phyloP scores from a whole-genome alignment of 1,140 invertebrate genomes.

The Mamestra configurata region DNA sequence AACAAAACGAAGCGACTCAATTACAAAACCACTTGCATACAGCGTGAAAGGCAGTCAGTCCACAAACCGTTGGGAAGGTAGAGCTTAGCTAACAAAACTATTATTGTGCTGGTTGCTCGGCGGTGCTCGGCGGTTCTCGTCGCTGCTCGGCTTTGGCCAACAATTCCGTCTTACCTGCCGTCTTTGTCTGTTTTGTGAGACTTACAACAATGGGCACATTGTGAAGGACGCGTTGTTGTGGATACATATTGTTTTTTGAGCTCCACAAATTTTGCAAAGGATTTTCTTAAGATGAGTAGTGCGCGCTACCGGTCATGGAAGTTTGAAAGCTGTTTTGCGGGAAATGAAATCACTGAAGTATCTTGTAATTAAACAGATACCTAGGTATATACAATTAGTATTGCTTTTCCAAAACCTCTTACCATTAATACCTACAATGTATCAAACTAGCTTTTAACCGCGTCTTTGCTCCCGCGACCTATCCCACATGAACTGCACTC shows the following conservation, averaged over 20 bases:
- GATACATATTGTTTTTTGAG: slow-evolving; percentile 37
- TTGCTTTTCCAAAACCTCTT: no score
- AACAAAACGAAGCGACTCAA: slow-evolving; percentile 40
- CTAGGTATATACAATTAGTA: no score
- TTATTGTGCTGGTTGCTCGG: slow-evolving; percentile 36
- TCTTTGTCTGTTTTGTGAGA: slow-evolving; percentile 41
- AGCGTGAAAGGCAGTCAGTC: slow-evolving; percentile 7
- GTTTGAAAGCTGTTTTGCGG: not conserved
- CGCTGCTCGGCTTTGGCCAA: slow-evolving; percentile 39
- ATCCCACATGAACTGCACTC: no score
- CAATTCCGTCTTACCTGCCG: slow-evolving; percentile 37
- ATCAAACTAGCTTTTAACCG: no score
- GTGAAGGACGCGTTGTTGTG: slow-evolving; percentile 18
- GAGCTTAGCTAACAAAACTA: slow-evolving; percentile 43
- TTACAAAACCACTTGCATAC: not conserved
- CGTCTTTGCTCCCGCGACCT: no score
- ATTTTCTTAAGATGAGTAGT: not conserved
- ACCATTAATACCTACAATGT: no score
- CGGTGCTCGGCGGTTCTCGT: no score
- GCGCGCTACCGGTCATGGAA: not conserved
- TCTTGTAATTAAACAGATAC: no score
- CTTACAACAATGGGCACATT: slow-evolving; percentile 39
- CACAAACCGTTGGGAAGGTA: slow-evolving; percentile 32
- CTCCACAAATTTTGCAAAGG: not conserved
- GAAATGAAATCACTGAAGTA: not conserved